A percentile compares a stretch with the other conserved stretches of the same genome.
Conservation (phyloP, 2,797 vertebrate species). For the Sebastes umbrosus region DNA sequence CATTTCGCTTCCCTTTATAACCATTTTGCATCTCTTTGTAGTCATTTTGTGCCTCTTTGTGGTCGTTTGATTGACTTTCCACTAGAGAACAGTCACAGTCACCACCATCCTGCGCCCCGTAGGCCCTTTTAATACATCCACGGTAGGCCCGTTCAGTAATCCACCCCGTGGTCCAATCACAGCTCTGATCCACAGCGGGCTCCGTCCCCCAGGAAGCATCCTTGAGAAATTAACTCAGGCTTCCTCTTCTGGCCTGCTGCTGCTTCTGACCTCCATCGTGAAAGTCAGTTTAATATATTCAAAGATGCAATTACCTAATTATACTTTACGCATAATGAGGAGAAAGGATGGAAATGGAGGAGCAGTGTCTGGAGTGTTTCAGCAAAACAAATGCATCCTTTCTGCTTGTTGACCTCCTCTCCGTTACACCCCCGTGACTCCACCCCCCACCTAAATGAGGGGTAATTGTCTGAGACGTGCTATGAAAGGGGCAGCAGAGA, state of each 20-base stretch:
- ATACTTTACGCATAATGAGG: constrained; percentile 47
- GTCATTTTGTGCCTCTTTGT: not conserved
- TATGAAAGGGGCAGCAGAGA: constrained; percentile 24
- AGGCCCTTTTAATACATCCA: not conserved
- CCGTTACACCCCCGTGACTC: not conserved
- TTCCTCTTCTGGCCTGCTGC: constrained; percentile 19
- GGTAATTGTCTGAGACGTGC: constrained; percentile 11
- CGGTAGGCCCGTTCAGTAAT: not conserved
- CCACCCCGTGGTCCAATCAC: not conserved
- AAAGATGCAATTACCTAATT: constrained; percentile 46
- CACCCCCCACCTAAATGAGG: constrained; percentile 4
- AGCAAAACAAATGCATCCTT: constrained; percentile 6
- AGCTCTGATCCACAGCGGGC: constrained; percentile 11
- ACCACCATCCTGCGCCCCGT: not conserved
- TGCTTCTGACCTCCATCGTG: constrained; percentile 38
- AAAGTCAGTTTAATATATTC: constrained; percentile 59
- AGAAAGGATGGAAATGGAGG: not conserved
- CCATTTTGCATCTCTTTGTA: not conserved
- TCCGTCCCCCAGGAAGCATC: not conserved
- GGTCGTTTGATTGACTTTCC: not conserved
- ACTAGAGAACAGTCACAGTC: not conserved
- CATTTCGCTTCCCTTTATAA: not conserved
- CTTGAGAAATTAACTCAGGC: constrained; percentile 22
- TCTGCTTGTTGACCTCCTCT: constrained; percentile 51
- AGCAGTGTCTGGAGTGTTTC: not conserved